Conservation (phyloP, 2,113 vertebrate genomes). For the Mionectes macconnelli region DNA sequence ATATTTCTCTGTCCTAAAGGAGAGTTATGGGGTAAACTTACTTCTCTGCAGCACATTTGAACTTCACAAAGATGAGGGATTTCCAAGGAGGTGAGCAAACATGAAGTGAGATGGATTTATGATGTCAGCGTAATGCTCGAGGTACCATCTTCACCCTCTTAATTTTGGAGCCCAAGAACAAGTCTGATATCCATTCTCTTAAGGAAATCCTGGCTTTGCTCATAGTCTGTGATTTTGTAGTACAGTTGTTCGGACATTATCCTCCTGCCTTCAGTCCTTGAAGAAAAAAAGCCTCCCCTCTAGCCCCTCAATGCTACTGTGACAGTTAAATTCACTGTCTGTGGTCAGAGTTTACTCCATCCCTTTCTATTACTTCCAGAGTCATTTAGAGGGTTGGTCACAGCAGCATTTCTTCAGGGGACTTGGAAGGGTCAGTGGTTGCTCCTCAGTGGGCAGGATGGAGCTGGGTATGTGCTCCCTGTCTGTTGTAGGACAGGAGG, state of each 20-base stretch:
- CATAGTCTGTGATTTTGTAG: background rate
- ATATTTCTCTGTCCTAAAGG: background rate
- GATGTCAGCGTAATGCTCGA: background rate
- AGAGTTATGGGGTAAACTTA: background rate
- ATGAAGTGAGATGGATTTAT: background rate
- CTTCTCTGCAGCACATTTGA: background rate
- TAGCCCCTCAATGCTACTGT: background rate
- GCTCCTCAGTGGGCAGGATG: background rate
- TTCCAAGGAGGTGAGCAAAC: background rate
- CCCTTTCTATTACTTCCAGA: background rate
- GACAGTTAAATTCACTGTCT: background rate
- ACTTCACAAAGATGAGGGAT: background rate
- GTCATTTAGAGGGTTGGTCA: background rate
- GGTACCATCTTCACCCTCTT: background rate
- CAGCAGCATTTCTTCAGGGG: background rate
- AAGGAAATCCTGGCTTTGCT: background rate
- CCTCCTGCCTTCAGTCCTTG: background rate
- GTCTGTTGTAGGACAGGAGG: background rate
- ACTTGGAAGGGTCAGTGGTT: background rate
- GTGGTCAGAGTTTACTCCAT: background rate
- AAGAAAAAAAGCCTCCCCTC: background rate
- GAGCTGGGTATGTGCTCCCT: accelerated
- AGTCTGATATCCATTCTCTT: background rate
- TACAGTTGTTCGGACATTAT: background rate
- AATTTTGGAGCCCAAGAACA: background rate